Conservation (phyloP, 1,140 invertebrate genomes). For the Drosophila malerkotliana region DNA sequence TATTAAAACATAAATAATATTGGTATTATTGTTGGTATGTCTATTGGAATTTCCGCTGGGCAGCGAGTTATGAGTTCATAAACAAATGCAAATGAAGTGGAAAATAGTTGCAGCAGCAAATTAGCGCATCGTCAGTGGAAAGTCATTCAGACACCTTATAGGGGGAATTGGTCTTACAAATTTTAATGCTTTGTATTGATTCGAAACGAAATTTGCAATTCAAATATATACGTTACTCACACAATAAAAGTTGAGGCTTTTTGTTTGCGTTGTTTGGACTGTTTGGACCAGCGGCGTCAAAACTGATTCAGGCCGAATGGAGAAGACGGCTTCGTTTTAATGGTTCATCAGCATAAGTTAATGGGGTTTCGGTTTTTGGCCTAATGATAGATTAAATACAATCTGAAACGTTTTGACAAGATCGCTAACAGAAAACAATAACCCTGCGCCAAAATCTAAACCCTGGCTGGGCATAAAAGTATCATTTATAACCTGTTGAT, state of each 20-base stretch:
- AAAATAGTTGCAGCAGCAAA: constrained; percentile 77
- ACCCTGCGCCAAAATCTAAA: constrained; percentile 30
- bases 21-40: constrained; percentile 54
- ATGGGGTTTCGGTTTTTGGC: constrained; percentile 60
- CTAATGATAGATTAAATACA: constrained; percentile 67
- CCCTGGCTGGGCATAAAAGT: constrained; percentile 19
- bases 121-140: constrained; percentile 69
- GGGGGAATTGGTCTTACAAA: constrained; percentile 58
- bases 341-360: constrained; percentile 76
- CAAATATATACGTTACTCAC: constrained; percentile 44
- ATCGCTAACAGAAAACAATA: constrained; percentile 26
- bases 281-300: constrained; percentile 50
- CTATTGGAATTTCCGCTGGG: constrained; percentile 69
- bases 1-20: constrained; percentile 81
- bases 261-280: constrained; percentile 7
- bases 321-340: constrained; percentile 61
- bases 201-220: constrained; percentile 63
- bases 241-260: constrained; percentile 30
- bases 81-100: constrained; percentile 75
- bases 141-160: constrained; percentile 31
- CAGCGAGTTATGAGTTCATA: constrained; percentile 72
- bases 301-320: constrained; percentile 46
- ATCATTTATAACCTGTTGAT: constrained; percentile 55
- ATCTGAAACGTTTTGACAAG: constrained; percentile 63
- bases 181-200: constrained; percentile 74